phyloP scores from a whole-genome alignment of 2,888 invertebrate species.

The Zygaena filipendulae region DNA sequence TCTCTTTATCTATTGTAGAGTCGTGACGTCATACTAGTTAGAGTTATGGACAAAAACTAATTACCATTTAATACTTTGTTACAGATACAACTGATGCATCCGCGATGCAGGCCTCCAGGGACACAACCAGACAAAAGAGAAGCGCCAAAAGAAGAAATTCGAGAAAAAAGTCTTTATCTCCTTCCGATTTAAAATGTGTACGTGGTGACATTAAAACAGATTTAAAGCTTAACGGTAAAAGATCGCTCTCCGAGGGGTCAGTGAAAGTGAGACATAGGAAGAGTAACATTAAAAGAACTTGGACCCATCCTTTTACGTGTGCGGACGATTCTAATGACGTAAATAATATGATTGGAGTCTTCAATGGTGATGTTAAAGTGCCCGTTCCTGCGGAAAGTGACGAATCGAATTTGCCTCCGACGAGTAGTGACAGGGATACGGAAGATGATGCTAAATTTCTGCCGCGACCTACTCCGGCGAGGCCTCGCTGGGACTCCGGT shows the following conservation, averaged over 20 bases:
- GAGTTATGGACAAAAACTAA: no score
- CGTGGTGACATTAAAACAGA: constrained; percentile 44
- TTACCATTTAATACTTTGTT: no score
- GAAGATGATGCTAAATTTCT: constrained; percentile 49
- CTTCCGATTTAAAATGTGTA: constrained; percentile 51
- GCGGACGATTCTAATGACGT: constrained; percentile 43
- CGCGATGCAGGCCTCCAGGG: constrained; percentile 57
- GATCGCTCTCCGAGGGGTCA: constrained; percentile 57
- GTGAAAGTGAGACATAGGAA: constrained; percentile 60
- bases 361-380: constrained; percentile 39
- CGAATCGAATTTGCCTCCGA: constrained; percentile 56
- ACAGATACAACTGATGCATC: constrained; percentile 46
- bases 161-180: constrained; percentile 61
- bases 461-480: constrained; percentile 31
- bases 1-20: no score
- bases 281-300: constrained; percentile 57
- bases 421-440: constrained; percentile 62
- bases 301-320: constrained; percentile 57
- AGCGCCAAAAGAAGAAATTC: constrained; percentile 59
- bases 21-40: no score
- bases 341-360: constrained; percentile 36
- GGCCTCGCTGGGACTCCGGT: constrained; percentile 58
- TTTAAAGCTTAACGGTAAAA: constrained; percentile 40
- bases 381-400: constrained; percentile 47
- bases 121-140: constrained; percentile 54